Percentiles rank a stretch among this genome's conserved stretches.
Conservation (phyloP, 2,888 invertebrate species). For the Zeuzera pyrina region DNA sequence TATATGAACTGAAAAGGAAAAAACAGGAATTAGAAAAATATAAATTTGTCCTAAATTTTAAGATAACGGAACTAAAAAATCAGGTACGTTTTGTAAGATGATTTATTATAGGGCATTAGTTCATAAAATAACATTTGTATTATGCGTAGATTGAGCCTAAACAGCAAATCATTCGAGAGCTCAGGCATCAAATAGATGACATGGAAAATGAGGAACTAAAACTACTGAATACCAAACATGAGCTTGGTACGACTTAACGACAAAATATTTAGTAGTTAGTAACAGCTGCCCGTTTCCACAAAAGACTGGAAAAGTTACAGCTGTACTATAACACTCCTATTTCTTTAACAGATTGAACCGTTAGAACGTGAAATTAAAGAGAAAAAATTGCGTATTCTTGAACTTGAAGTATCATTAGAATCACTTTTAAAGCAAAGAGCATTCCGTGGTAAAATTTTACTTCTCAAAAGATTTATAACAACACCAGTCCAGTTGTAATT, state of each 20-base stretch:
- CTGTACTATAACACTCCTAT: conserved; percentile 24
- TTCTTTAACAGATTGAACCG: conserved; percentile 81
- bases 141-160: conserved; percentile 90
- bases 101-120: too few relatives aligned
- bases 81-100: conserved; percentile 60
- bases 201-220: conserved; percentile 88
- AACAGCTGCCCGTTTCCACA: too few relatives aligned
- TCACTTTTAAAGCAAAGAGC: conserved; percentile 83
- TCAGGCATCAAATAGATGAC: conserved; percentile 84
- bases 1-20: conserved; percentile 86
- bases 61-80: conserved; percentile 88
- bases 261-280: not conserved
- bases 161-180: conserved; percentile 84
- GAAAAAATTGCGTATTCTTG: conserved; percentile 84
- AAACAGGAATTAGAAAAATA: conserved; percentile 93
- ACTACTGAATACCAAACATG: conserved; percentile 66
- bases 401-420: conserved; percentile 88
- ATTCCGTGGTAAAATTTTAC: conserved; percentile 68
- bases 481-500: conserved; percentile 56
- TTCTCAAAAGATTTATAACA: too few relatives aligned
- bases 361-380: conserved; percentile 88
- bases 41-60: conserved; percentile 91
- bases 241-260: conserved; percentile 50
- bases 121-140: too few relatives aligned
- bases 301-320: conserved; percentile 49